Evolutionary conservation across 2,797 vertebrate species (phyloP), one percentile per base, ranked within the genome.

Genomic region (Dipus sagitta): DNA sequence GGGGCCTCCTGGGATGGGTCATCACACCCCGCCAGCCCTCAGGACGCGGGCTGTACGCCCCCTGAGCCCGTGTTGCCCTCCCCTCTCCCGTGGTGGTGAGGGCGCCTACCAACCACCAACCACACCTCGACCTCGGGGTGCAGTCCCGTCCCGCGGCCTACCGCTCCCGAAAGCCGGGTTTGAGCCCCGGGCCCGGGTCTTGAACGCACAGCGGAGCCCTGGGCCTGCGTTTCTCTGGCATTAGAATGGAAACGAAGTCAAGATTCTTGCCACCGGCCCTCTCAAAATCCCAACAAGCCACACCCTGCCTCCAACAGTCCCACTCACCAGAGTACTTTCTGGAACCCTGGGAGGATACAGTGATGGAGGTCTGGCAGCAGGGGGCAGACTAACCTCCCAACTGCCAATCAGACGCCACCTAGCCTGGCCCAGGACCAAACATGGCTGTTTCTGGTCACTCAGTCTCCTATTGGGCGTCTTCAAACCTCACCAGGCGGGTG

Each of bases 271-370:
- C n/a, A 32, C 34, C 34, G n/a, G 12, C 74, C 54, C 80, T 85
- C 52, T 13, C 6, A 8, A 62, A 24, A 54, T 8, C 85, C 30
- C 6, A 3, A 54, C 28, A 32, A 30, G n/a, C 75, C 52, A 32
- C 52, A 32, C 23, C 71, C 11, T 30, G 15, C 6, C 28, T n/a
- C 3, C 2, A 24, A 42, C 13, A 67, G 92, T 67, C 30, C 71
- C 82, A 96, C 97, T 97, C 86, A 97, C 97, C 96, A 18, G 28
- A 52, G 79, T 30, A 42, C 76, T 62, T 95, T 79, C 87, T 0
- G 3, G 85, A 96, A 74, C 86, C 85, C 74, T 24, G 47, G 30
- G 88, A 90, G 15, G 64, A 17, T 85, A 14, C 71, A 12, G 1
- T 4, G 6, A 52, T 0, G 34, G 42, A 84, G 64, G 82, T 32